phyloP scores from a whole-genome alignment of 2,888 invertebrate genomes.

The Watsonalla binaria region DNA sequence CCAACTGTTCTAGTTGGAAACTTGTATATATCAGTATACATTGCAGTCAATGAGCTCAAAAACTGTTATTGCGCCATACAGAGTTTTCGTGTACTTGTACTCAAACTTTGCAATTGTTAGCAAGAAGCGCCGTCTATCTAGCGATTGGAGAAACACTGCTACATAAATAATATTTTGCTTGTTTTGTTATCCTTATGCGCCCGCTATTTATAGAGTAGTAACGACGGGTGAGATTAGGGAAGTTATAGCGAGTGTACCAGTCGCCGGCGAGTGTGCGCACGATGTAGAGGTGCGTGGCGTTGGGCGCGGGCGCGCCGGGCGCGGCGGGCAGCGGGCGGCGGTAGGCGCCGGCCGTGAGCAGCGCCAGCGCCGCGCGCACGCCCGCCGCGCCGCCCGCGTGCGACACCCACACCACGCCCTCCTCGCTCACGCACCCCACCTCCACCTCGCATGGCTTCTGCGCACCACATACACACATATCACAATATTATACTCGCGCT shows the following conservation, averaged over 20 bases:
- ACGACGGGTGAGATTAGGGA: too few relatives aligned
- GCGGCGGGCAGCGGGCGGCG: conserved; percentile 68
- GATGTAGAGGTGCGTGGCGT: conserved; percentile 56
- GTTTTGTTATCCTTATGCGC: neutral
- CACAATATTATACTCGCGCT: neutral
- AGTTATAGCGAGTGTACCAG: conserved; percentile 40
- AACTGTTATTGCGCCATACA: too few relatives aligned
- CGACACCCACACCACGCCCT: conserved; percentile 68
- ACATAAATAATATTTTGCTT: too few relatives aligned
- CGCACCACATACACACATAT: neutral
- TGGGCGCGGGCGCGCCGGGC: conserved; percentile 58
- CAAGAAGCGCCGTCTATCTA: too few relatives aligned
- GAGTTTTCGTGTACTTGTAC: too few relatives aligned
- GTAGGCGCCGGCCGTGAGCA: conserved; percentile 63
- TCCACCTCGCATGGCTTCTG: conserved; percentile 67
- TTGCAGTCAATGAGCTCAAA: too few relatives aligned
- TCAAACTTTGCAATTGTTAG: too few relatives aligned
- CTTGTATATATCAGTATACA: too few relatives aligned
- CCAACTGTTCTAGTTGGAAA: too few relatives aligned
- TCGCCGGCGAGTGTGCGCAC: conserved; percentile 72
- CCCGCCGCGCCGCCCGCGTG: conserved; percentile 60
- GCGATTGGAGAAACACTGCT: too few relatives aligned
- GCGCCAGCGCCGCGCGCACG: conserved; percentile 56
- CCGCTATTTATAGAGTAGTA: neutral
- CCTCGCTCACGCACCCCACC: conserved; percentile 71